phyloP scores from a whole-genome alignment of 2,113 vertebrate genomes.

The Colistium nudipinnis region DNA sequence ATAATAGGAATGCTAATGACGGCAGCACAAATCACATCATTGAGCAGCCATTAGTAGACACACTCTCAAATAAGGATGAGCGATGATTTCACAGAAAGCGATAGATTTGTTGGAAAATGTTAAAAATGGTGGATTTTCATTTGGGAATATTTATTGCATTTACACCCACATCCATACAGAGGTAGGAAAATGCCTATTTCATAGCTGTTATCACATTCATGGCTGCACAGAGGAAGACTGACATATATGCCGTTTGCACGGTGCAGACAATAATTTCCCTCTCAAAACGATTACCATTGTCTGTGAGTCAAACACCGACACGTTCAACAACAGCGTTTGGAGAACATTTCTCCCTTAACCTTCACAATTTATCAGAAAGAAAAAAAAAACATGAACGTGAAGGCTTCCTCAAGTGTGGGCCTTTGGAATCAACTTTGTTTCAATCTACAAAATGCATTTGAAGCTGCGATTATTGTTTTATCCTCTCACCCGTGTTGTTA shows the following conservation, averaged over 20 bases:
- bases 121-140: constrained; percentile 24
- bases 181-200: constrained; percentile 42
- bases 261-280: constrained; percentile 78
- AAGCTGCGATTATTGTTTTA: constrained; percentile 45
- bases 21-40: constrained; percentile 24
- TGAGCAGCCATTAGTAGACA: constrained; percentile 8
- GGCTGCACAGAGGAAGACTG: constrained; percentile 57
- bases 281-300: constrained; percentile 51
- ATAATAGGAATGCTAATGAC: constrained; percentile 59
- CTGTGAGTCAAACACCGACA: constrained; percentile 70
- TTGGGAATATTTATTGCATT: constrained; percentile 10
- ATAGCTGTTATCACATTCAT: constrained; percentile 43
- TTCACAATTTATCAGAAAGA: constrained; percentile 12
- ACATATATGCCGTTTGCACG: constrained; percentile 60
- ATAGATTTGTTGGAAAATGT: not conserved
- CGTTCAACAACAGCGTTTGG: constrained; percentile 64
- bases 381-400: constrained; percentile 1
- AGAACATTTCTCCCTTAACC: constrained; percentile 44
- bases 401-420: constrained; percentile 12
- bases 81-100: constrained; percentile 28
- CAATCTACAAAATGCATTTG: constrained; percentile 43
- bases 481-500: constrained; percentile 3
- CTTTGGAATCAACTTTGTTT: constrained; percentile 35
- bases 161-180: constrained; percentile 21
- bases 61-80: constrained; percentile 33